Percentiles rank a stretch among this genome's conserved stretches.
These are phyloP conservation scores for Drosophila lutescens DNA, from an alignment of 2,888 invertebrate species.

Conservation along the genomic window DNA sequence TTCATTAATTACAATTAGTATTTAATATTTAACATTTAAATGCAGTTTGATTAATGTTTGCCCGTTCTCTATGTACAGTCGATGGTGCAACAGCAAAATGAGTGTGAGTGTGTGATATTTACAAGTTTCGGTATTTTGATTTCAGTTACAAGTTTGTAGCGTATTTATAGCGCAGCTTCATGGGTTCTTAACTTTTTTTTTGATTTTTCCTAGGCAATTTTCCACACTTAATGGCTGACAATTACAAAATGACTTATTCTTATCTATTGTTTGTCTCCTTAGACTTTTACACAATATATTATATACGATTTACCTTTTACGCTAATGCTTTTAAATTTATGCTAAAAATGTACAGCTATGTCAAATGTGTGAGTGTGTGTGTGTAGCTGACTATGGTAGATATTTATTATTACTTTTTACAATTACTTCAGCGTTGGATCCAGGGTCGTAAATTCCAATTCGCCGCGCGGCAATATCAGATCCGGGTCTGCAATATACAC, in stretches of 20 bases:
- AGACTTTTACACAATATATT: slow-evolving; percentile 26
- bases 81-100: slow-evolving; percentile 54
- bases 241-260: slow-evolving; percentile 42
- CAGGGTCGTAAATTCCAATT: slow-evolving; percentile 85
- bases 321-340: slow-evolving; percentile 78
- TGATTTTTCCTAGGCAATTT: slow-evolving; percentile 25
- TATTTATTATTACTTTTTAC: slow-evolving; percentile 76
- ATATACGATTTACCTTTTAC: slow-evolving; percentile 38
- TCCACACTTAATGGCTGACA: slow-evolving; percentile 40
- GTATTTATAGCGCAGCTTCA: slow-evolving; percentile 46
- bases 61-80: slow-evolving; percentile 70
- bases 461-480: slow-evolving; percentile 84
- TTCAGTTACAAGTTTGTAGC: slow-evolving; percentile 69
- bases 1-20: slow-evolving; percentile 58
- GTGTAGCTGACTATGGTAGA: slow-evolving; percentile 54
- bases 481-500: slow-evolving; percentile 85
- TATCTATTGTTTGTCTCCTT: slow-evolving; percentile 7
- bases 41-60: slow-evolving; percentile 76
- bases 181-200: slow-evolving; percentile 5
- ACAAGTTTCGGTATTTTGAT: slow-evolving; percentile 60
- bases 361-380: slow-evolving; percentile 65
- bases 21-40: slow-evolving; percentile 73
- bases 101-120: slow-evolving; percentile 20
- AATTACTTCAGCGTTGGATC: slow-evolving; percentile 83
- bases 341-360: slow-evolving; percentile 80